phyloP scores from a whole-genome alignment of 2,113 vertebrate genomes.

The Tauraco erythrolophus region DNA sequence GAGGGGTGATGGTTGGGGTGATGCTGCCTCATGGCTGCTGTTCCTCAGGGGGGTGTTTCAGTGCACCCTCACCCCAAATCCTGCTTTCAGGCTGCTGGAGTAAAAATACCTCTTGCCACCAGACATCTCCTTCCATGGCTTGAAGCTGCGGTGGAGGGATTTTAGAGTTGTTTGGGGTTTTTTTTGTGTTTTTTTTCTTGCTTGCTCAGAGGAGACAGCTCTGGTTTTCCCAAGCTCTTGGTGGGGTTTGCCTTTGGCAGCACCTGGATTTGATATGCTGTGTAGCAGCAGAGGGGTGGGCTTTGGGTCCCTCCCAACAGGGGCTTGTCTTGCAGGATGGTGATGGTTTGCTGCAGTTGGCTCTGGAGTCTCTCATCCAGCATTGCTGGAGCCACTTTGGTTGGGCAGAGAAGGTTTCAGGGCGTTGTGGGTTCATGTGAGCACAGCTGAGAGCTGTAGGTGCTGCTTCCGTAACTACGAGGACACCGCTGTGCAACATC shows the following conservation, averaged over 20 bases:
- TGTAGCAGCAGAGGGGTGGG: background rate
- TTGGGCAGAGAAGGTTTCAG: background rate
- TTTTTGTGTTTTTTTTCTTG: too few relatives aligned
- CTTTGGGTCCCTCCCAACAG: background rate
- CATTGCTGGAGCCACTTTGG: background rate
- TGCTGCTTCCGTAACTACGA: background rate
- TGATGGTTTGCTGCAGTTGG: rapidly evolving
- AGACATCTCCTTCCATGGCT: background rate
- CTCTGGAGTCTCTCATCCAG: too few relatives aligned
- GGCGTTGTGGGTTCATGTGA: rapidly evolving
- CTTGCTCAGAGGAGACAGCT: background rate
- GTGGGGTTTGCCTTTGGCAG: background rate
- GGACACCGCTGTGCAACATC: rapidly evolving
- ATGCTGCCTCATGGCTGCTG: background rate
- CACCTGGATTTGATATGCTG: rapidly evolving
- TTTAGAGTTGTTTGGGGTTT: background rate
- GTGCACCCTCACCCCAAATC: rapidly evolving
- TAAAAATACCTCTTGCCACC: background rate
- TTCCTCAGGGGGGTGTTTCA: too few relatives aligned
- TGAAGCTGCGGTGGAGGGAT: background rate
- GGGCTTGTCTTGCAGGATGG: rapidly evolving
- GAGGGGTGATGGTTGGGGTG: background rate
- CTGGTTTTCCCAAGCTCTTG: background rate
- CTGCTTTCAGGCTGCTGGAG: background rate
- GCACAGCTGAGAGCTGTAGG: background rate